These are phyloP conservation scores for Typhlichthys eigenmanni DNA, from an alignment of 2,797 vertebrate genomes.

Conservation along the genomic window DNA sequence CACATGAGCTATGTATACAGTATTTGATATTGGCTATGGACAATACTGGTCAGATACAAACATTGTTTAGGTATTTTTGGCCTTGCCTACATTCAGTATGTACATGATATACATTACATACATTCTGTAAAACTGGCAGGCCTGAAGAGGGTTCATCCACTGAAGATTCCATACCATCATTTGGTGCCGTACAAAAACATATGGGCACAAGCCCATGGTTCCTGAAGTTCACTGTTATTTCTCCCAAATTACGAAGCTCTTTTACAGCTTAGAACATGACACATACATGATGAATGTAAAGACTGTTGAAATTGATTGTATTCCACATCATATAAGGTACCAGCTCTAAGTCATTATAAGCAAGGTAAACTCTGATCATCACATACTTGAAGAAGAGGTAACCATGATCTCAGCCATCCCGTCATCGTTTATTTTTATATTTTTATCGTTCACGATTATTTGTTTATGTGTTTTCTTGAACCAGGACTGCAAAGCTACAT, in stretches of 20 bases:
- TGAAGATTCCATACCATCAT: no score
- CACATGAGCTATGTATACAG: no score
- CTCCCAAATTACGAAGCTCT: not conserved
- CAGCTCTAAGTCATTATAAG: not conserved
- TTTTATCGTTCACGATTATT: no score
- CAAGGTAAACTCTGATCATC: not conserved
- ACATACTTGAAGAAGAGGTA: constrained; percentile 39
- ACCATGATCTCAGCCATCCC: not conserved
- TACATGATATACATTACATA: no score
- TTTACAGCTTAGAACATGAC: constrained; percentile 6
- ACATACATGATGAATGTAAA: not conserved
- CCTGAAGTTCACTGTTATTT: rapidly evolving
- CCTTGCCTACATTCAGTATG: no score
- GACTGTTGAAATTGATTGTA: not conserved
- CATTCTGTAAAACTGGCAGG: no score
- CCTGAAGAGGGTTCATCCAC: no score
- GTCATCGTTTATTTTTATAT: not conserved
- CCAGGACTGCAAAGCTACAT: constrained; percentile 48
- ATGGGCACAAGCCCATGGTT: not conserved
- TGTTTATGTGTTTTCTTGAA: not conserved
- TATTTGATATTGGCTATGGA: no score
- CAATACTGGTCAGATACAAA: no score
- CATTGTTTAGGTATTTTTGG: no score
- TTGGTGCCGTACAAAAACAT: no score
- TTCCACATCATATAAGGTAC: no score